A percentile compares a stretch with the other conserved stretches of the same genome.
Conservation (phyloP, 2,797 vertebrate species). For the Mormyrus hasselquistii region DNA sequence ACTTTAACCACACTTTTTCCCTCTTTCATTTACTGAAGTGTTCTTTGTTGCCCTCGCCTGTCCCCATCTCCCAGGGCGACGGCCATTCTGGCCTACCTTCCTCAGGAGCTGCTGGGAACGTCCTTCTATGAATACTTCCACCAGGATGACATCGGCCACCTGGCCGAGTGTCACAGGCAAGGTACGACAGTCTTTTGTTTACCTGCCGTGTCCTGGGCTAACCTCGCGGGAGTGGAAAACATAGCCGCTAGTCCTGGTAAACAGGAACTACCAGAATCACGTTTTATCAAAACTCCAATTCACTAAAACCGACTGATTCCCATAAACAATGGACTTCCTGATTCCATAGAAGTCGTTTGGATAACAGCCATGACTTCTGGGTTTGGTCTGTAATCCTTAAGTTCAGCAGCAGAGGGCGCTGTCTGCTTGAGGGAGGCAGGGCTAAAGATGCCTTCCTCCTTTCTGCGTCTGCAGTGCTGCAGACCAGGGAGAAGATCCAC, state of each 20-base stretch:
- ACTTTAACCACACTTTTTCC: not conserved
- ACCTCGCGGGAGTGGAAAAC: not conserved
- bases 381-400: not conserved
- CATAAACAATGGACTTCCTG: not conserved
- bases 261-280: constrained; percentile 4
- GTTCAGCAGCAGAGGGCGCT: not conserved
- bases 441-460: not conserved
- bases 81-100: constrained; percentile 84
- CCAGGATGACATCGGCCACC: constrained; percentile 88
- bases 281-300: not conserved
- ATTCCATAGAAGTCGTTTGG: not conserved
- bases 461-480: constrained; percentile 70
- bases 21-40: not conserved
- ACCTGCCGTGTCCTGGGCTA: not conserved
- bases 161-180: constrained; percentile 90
- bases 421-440: not conserved
- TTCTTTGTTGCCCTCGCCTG: not conserved
- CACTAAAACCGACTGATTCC: not conserved
- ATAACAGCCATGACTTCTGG: not conserved
- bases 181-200: constrained; percentile 55
- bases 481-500: constrained; percentile 90
- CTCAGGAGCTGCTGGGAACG: constrained; percentile 91
- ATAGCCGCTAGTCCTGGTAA: not conserved
- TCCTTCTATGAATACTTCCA: constrained; percentile 98
- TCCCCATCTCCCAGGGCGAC: constrained; percentile 68